A percentile compares a stretch with the other conserved stretches of the same genome.
These are phyloP conservation scores for Daphoenositta chrysoptera DNA, from an alignment of 2,113 vertebrate genomes.

Conservation along the genomic window DNA sequence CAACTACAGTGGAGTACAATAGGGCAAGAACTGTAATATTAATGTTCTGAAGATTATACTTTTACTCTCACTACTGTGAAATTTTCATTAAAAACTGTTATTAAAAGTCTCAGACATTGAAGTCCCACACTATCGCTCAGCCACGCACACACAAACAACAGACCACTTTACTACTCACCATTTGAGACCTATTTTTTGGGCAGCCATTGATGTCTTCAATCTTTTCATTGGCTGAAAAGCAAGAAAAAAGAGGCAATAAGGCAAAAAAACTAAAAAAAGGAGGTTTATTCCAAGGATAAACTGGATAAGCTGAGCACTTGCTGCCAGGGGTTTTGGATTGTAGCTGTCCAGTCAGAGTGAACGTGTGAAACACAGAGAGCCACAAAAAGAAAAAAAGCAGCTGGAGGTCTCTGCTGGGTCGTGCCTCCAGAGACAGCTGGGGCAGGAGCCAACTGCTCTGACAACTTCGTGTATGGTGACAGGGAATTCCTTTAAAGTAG, in stretches of 20 bases:
- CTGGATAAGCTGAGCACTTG: slow-evolving; percentile 27
- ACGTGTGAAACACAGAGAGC: slow-evolving; percentile 64
- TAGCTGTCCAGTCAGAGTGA: slow-evolving; percentile 64
- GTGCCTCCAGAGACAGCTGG: slow-evolving; percentile 85
- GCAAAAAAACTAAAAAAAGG: neutral
- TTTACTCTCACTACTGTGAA: neutral
- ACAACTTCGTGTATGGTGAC: neutral
- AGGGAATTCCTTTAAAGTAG: neutral
- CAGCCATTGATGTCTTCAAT: slow-evolving; percentile 97
- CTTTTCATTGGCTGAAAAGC: slow-evolving; percentile 93
- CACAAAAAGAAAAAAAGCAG: slow-evolving; percentile 44
- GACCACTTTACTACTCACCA: slow-evolving; percentile 80
- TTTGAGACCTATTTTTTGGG: slow-evolving; percentile 95
- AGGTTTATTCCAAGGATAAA: neutral
- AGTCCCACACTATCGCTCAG: neutral
- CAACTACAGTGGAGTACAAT: neutral
- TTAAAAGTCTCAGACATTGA: neutral
- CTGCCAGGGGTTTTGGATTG: neutral
- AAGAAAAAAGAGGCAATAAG: neutral
- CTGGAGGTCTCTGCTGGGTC: slow-evolving; percentile 66
- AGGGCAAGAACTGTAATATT: neutral
- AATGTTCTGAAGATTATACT: neutral
- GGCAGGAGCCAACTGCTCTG: slow-evolving; percentile 80
- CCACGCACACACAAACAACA: neutral
- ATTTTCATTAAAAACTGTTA: neutral